Conservation (phyloP, 2,888 invertebrate species). For the Chymomyza fuscimana region DNA sequence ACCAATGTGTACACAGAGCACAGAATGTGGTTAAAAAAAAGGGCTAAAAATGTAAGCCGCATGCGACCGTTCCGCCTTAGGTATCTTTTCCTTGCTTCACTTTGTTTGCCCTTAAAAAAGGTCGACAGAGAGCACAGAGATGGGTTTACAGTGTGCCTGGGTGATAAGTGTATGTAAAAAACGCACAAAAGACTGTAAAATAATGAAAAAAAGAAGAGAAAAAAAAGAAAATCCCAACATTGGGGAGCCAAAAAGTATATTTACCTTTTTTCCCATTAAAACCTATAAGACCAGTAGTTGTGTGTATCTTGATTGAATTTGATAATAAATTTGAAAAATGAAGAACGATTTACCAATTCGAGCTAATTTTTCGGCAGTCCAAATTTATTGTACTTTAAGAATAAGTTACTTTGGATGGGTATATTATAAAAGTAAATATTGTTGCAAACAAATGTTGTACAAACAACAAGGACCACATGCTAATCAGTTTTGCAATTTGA, state of each 20-base stretch:
- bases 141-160: background rate
- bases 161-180: background rate
- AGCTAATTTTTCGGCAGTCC: background rate
- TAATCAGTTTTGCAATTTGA: too few relatives aligned
- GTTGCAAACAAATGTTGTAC: too few relatives aligned
- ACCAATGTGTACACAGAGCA: background rate
- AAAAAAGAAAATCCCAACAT: too few relatives aligned
- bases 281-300: background rate
- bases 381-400: background rate
- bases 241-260: too few relatives aligned
- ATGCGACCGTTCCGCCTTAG: background rate
- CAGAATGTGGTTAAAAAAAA: background rate
- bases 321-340: background rate
- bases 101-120: background rate
- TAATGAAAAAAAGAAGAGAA: too few relatives aligned
- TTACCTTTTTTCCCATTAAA: background rate
- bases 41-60: background rate
- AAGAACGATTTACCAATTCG: background rate
- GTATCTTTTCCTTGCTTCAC: background rate
- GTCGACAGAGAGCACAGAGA: background rate
- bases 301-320: background rate
- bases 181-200: background rate
- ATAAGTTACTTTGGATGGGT: too few relatives aligned
- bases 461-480: too few relatives aligned
- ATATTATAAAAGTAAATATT: too few relatives aligned